Conservation (phyloP, 2,113 vertebrate genomes). For the Neodontobutis hainanensis region DNA sequence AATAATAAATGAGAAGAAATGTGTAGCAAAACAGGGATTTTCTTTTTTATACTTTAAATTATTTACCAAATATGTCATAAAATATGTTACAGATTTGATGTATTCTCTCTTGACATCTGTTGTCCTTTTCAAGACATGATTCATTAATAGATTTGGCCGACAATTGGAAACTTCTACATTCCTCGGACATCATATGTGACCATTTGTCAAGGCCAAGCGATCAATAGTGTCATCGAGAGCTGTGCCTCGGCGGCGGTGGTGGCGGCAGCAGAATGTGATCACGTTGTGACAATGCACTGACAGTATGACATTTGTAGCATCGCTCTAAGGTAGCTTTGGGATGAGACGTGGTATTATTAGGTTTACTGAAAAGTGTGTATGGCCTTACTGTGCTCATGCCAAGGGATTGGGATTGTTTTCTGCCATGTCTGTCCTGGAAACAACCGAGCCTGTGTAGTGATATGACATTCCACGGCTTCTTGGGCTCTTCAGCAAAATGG, state of each 20-base stretch:
- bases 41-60: too few species aligned
- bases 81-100: background rate
- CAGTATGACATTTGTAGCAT: slow-evolving; percentile 45
- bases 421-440: slow-evolving; percentile 49
- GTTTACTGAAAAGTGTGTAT: slow-evolving; percentile 58
- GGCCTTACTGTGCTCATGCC: slow-evolving; percentile 39
- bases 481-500: slow-evolving; percentile 48
- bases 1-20: background rate
- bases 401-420: slow-evolving; percentile 52
- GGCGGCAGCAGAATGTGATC: slow-evolving; percentile 40
- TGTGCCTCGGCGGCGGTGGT: slow-evolving; percentile 29
- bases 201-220: slow-evolving; percentile 48
- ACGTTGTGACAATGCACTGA: slow-evolving; percentile 42
- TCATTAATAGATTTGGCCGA: background rate
- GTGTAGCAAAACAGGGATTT: background rate
- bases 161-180: slow-evolving; percentile 50
- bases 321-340: slow-evolving; percentile 45
- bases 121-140: background rate
- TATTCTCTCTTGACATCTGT: background rate
- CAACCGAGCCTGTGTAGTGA: slow-evolving; percentile 52
- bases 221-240: slow-evolving; percentile 57
- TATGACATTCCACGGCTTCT: slow-evolving; percentile 58
- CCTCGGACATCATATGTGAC: slow-evolving; percentile 37
- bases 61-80: too few species aligned
- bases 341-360: slow-evolving; percentile 52